A percentile compares a stretch with the other conserved stretches of the same genome.
Evolutionary conservation across 2,113 vertebrate species (phyloP).

Genomic region (Leptocoma aspasia): DNA sequence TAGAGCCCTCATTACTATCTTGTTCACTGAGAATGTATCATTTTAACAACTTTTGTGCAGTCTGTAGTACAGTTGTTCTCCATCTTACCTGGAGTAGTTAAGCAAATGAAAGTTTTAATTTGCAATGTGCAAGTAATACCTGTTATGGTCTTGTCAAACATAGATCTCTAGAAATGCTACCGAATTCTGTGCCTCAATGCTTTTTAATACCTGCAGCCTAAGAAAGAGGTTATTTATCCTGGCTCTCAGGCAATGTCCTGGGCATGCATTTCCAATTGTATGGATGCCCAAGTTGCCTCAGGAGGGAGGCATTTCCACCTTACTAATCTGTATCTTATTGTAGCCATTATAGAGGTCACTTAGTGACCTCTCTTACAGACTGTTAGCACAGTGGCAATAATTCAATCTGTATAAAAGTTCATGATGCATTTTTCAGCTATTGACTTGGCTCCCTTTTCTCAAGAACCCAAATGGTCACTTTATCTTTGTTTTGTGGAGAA

Average conservation of each 20-base stretch:
- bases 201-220: not conserved
- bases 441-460: not conserved
- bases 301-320: not conserved
- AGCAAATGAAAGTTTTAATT: not conserved
- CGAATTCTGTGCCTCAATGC: not conserved
- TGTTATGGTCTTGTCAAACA: not conserved
- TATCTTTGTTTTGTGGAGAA: not conserved
- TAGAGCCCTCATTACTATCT: not conserved
- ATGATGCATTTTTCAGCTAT: not conserved
- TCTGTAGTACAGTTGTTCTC: not conserved
- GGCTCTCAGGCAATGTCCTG: not conserved
- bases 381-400: not conserved
- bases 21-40: not conserved
- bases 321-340: not conserved
- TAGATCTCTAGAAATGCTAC: not conserved
- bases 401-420: not conserved
- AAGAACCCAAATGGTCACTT: not conserved
- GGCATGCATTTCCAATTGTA: rapidly evolving
- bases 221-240: not conserved
- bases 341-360: not conserved
- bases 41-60: not conserved
- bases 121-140: not conserved
- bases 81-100: not conserved
- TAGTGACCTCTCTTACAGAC: not conserved
- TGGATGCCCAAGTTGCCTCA: not conserved